Percentiles rank a stretch among this genome's conserved stretches.
Conservation (phyloP, 2,113 vertebrate species). For the Rynchops niger region DNA sequence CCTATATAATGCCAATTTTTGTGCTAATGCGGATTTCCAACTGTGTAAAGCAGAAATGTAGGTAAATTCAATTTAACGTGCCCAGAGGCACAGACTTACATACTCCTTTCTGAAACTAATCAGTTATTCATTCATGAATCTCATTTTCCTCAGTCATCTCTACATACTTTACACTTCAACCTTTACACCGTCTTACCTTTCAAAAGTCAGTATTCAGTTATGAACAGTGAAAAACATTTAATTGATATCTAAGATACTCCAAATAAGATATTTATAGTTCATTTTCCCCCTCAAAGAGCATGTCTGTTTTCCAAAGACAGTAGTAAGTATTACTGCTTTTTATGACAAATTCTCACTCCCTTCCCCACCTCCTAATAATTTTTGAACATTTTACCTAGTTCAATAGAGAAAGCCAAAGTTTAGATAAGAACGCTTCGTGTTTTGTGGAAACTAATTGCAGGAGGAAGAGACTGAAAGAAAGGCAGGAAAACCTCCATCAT, state of each 20-base stretch:
- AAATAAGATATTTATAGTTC: background rate
- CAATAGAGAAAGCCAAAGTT: background rate
- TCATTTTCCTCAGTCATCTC: background rate
- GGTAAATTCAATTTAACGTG: slow-evolving; percentile 55
- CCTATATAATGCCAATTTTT: background rate
- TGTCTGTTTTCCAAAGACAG: background rate
- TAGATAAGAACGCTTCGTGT: background rate
- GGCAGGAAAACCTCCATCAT: background rate
- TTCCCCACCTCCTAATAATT: background rate
- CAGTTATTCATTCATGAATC: slow-evolving; percentile 36
- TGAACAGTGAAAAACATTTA: background rate
- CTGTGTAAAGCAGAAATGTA: background rate
- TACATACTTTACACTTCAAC: background rate
- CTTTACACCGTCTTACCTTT: background rate
- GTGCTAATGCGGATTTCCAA: slow-evolving; percentile 7
- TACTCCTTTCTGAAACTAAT: slow-evolving; percentile 26
- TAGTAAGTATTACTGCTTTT: background rate
- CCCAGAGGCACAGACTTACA: background rate
- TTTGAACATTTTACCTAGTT: background rate
- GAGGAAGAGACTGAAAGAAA: background rate
- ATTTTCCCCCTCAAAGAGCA: background rate
- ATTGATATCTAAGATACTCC: background rate
- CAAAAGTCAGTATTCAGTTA: background rate
- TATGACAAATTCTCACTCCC: background rate
- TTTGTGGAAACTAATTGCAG: background rate